phyloP scores from a whole-genome alignment of 1,140 invertebrate genomes.

The Cheumatopsyche charites region DNA sequence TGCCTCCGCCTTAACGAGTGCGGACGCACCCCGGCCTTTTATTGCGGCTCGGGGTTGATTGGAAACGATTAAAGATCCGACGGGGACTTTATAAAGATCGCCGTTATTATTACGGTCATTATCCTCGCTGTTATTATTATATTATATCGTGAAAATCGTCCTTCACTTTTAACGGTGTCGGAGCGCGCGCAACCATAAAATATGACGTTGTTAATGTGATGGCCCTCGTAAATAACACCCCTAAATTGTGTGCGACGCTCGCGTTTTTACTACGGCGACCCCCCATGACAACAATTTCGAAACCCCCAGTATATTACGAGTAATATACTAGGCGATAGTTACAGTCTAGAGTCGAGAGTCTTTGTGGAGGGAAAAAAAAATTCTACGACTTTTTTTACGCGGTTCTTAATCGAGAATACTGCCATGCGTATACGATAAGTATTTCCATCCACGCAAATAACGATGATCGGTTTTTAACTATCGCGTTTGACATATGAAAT shows the following conservation, averaged over 20 bases:
- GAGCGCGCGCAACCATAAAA: constrained; percentile 23
- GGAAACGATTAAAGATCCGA: constrained; percentile 38
- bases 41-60: constrained; percentile 34
- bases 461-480: no score
- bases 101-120: background rate
- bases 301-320: no score
- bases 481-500: no score
- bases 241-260: constrained; percentile 26
- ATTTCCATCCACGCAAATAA: no score
- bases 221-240: constrained; percentile 33
- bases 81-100: constrained; percentile 33
- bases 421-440: no score
- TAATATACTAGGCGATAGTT: no score
- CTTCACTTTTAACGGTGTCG: constrained; percentile 31
- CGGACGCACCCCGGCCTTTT: constrained; percentile 24
- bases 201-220: constrained; percentile 28
- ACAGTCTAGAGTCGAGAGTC: no score
- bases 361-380: no score
- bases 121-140: no score
- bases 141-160: constrained; percentile 29
- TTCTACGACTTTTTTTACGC: no score
- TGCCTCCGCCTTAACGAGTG: constrained; percentile 19
- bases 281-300: background rate
- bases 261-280: constrained; percentile 19
- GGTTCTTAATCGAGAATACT: no score